Percentiles rank a stretch among this genome's conserved stretches.
Conservation (phyloP, 2,888 invertebrate genomes). For the Ceratothoa steindachneri region DNA sequence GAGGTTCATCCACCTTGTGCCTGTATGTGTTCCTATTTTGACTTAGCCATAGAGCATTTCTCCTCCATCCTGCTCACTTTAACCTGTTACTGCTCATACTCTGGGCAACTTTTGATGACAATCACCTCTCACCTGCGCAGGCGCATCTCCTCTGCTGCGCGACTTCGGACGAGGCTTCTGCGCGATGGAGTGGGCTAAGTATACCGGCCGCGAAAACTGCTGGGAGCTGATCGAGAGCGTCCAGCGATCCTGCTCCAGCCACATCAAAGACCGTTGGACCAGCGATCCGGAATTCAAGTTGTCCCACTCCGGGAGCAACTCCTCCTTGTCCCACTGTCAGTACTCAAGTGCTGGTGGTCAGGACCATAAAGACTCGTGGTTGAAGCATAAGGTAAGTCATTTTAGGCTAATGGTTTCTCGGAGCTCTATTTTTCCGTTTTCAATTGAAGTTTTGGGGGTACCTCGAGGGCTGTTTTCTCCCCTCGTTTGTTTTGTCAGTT, state of each 20-base stretch:
- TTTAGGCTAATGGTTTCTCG: too few relatives aligned
- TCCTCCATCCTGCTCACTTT: too few relatives aligned
- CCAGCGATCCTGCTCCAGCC: constrained; percentile 38
- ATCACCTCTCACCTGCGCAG: too few relatives aligned
- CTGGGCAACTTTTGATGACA: too few relatives aligned
- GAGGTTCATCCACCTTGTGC: too few relatives aligned
- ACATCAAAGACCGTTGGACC: constrained; percentile 31
- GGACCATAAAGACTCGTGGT: constrained; percentile 36
- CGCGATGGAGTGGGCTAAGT: constrained; percentile 71
- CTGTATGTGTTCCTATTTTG: too few relatives aligned
- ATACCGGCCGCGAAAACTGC: constrained; percentile 66
- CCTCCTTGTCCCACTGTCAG: constrained; percentile 15
- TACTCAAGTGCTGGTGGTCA: neutral
- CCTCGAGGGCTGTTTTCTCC: too few relatives aligned
- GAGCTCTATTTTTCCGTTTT: too few relatives aligned
- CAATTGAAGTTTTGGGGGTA: too few relatives aligned
- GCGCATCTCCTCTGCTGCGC: constrained; percentile 65
- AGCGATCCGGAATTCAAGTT: constrained; percentile 42
- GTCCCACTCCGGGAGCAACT: constrained; percentile 11
- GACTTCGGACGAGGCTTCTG: constrained; percentile 66
- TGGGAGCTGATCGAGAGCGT: constrained; percentile 65
- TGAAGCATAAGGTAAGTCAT: constrained; percentile 44
- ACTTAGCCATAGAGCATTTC: too few relatives aligned
- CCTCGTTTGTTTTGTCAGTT: too few relatives aligned
- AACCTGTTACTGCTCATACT: too few relatives aligned